phyloP scores from a whole-genome alignment of 1,140 invertebrate species.

The Leucophenga varia region DNA sequence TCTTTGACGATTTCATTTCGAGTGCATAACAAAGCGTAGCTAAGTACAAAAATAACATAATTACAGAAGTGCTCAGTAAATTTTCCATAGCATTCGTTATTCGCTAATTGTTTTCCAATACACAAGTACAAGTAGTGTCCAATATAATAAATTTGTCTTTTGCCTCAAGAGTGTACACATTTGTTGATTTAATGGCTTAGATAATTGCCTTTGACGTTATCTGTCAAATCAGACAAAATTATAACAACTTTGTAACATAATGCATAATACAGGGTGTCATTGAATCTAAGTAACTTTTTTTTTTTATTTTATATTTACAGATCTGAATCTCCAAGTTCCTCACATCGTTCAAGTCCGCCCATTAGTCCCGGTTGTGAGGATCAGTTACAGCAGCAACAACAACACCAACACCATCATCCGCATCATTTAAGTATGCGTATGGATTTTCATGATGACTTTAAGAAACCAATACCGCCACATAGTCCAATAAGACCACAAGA shows the following conservation, averaged over 20 bases:
- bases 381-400: conserved; percentile 30
- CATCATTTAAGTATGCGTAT: conserved; percentile 45
- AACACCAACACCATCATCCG: conserved; percentile 25
- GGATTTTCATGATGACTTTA: conserved; percentile 50
- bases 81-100: no score
- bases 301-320: conserved; percentile 17
- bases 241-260: no score
- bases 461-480: conserved; percentile 50
- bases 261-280: conserved; percentile 25
- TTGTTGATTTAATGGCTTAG: conserved; percentile 22
- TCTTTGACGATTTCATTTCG: conserved; percentile 19
- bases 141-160: conserved; percentile 22
- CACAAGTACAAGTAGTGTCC: no score
- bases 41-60: conserved; percentile 38
- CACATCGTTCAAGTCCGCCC: conserved; percentile 54
- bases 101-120: no score
- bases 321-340: conserved; percentile 55
- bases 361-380: conserved; percentile 56
- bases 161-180: no score
- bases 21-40: conserved; percentile 29
- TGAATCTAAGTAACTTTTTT: neutral
- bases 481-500: conserved; percentile 51
- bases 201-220: conserved; percentile 20
- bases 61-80: conserved; percentile 2
- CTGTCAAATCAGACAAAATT: no score